Base-by-base conservation (phyloP, 2,888 invertebrate species). In the Emmelina monodactyla region DNA sequence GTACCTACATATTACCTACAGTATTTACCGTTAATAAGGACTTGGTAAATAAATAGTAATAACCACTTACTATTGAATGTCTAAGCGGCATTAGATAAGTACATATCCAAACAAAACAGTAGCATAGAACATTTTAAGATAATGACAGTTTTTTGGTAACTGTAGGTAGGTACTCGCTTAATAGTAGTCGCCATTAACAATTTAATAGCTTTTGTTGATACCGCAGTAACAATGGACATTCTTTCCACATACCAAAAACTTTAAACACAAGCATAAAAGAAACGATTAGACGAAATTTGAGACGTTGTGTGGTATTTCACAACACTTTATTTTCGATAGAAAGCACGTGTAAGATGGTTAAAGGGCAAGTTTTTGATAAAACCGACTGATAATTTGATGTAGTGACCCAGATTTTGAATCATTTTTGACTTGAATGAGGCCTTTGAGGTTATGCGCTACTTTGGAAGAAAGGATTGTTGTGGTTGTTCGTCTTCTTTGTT, bases 241-340 rank as follows among this genome's bases (percentile, higher is more conserved):
- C 25, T 25, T 25, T 11, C 25, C 25, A 25, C 25, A 25, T 25
- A 25, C 25, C 25, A 25, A 25, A 25, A 25, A n/a, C 25, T 25
- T 25, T 4, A n/a, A 25, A 25, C 25, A n/a, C n/a, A n/a, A n/a
- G n/a, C n/a, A 25, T 25, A 25, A 25, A 25, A 25, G 25, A 25
- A 25, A 25, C 25, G n/a, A 25, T 25, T 25, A n/a, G 11, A 9
- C 11, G 25, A 9, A 11, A 4, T 25, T n/a, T 11, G 25, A 3
- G 25, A 11, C 9, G 25, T 9, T 25, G 25, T 25, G 25, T 4
- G 25, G 11, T n/a, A n/a, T n/a, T n/a, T n/a, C n/a, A n/a, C n/a
- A n/a, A n/a, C n/a, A n/a, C n/a, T n/a, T n/a, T n/a, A n/a, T n/a
- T n/a, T n/a, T n/a, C n/a, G n/a, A n/a, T n/a, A n/a, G n/a, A n/a